A percentile compares a stretch with the other conserved stretches of the same genome.
phyloP scores from a whole-genome alignment of 2,888 invertebrate species.

The Pristionchus fissidentatus region DNA sequence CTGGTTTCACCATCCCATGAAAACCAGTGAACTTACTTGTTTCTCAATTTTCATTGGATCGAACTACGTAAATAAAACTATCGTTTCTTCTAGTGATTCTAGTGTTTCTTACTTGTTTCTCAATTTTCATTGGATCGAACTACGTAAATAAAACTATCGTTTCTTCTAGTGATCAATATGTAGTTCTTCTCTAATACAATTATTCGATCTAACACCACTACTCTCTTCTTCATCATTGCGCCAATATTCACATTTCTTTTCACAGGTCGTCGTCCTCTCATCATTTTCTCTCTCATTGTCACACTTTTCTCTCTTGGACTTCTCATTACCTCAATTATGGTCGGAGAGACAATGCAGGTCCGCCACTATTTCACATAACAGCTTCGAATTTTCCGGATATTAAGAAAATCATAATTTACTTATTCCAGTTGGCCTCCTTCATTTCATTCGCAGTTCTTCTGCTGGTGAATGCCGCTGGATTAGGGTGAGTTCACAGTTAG shows the following conservation, averaged over 20 bases:
- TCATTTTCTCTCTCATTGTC: constrained; percentile 55
- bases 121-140: no score
- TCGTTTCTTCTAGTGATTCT: no score
- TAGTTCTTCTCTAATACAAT: no score
- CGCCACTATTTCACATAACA: neutral
- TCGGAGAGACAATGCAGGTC: constrained; percentile 11
- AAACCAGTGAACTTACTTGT: no score
- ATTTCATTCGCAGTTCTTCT: constrained; percentile 53
- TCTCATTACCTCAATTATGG: constrained; percentile 20
- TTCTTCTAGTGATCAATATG: no score
- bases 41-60: no score
- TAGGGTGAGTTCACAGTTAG: constrained; percentile 54
- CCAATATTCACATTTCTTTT: constrained; percentile 17
- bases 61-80: no score
- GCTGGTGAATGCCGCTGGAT: constrained; percentile 52
- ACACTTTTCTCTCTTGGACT: constrained; percentile 4
- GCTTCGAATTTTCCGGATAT: neutral
- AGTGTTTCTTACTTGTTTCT: no score
- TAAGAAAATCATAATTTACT: neutral
- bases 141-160: no score
- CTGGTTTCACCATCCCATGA: no score
- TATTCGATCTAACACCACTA: no score
- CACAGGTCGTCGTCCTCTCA: constrained; percentile 61
- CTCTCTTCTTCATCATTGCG: neutral
- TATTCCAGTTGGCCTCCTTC: constrained; percentile 44